phyloP scores from a whole-genome alignment of 2,888 invertebrate genomes.

The Hydriomena furcata region DNA sequence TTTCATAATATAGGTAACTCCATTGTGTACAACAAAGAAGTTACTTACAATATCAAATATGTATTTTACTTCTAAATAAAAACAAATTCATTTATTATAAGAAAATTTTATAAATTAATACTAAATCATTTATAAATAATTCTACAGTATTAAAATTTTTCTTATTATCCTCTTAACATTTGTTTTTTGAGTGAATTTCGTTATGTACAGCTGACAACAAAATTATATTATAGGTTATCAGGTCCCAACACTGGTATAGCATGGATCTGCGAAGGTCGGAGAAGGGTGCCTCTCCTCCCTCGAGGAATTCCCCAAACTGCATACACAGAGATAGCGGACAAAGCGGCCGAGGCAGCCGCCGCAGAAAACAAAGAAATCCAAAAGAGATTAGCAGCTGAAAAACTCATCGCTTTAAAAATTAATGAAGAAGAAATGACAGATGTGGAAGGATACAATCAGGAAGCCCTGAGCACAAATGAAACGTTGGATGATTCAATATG shows the following conservation, averaged over 20 bases:
- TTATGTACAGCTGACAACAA: no score
- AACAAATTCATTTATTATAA: no score
- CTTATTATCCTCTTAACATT: no score
- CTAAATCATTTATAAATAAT: no score
- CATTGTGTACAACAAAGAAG: no score
- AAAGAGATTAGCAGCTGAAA: constrained; percentile 66
- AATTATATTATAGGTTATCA: constrained; percentile 85
- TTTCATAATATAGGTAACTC: no score
- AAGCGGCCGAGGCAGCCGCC: constrained; percentile 83
- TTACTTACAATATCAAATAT: no score
- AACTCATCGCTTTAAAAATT: constrained; percentile 61
- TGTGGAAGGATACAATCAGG: constrained; percentile 62
- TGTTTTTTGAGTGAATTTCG: no score
- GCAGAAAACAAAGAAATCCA: constrained; percentile 68
- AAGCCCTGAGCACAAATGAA: constrained; percentile 55
- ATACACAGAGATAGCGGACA: constrained; percentile 92
- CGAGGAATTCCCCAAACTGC: constrained; percentile 93
- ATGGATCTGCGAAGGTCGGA: constrained; percentile 95
- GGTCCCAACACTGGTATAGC: constrained; percentile 88
- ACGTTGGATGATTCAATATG: constrained; percentile 58
- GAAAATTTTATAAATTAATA: no score
- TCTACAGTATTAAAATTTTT: no score
- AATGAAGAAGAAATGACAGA: constrained; percentile 61
- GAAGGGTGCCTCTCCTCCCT: constrained; percentile 92
- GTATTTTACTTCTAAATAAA: no score